Evolutionary conservation across 2,797 vertebrate genomes (phyloP).

Genomic region (Pangasius sanitwongsei): DNA sequence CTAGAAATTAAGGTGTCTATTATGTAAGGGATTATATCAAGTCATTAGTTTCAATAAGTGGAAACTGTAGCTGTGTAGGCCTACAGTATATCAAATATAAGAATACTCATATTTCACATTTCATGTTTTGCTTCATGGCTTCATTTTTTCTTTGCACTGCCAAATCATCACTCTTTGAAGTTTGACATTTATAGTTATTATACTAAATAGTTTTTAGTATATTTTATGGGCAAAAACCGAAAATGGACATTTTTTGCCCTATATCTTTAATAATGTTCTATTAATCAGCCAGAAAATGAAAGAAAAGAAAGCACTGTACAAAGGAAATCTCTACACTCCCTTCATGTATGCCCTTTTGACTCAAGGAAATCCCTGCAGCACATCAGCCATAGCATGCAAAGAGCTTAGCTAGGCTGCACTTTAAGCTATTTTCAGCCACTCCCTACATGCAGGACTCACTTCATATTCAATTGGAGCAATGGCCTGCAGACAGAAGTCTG

Average conservation of each 20-base stretch:
- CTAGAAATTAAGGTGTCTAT: background rate
- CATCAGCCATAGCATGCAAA: slow-evolving; percentile 31
- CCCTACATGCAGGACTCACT: slow-evolving; percentile 31
- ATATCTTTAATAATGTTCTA: background rate
- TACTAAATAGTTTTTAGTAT: background rate
- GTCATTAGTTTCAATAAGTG: background rate
- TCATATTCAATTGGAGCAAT: slow-evolving; percentile 46
- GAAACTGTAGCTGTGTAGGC: background rate
- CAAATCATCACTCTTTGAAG: background rate
- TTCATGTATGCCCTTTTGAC: slow-evolving; percentile 37
- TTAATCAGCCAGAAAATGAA: slow-evolving; percentile 13
- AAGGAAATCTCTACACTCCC: slow-evolving; percentile 32
- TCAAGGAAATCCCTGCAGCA: slow-evolving; percentile 40
- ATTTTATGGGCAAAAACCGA: background rate
- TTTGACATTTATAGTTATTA: background rate
- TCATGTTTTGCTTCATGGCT: background rate
- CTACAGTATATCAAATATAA: background rate
- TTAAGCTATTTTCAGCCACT: slow-evolving; percentile 37
- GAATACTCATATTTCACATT: background rate
- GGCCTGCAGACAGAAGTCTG: slow-evolving; percentile 51
- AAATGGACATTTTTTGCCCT: background rate
- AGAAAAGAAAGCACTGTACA: slow-evolving; percentile 15
- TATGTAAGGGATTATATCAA: background rate
- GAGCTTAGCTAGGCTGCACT: slow-evolving; percentile 15
- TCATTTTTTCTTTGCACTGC: background rate